Evolutionary conservation across 1,140 invertebrate species (phyloP), one percentile per base, ranked within the genome.

Genomic region (Oncopodura yosiiana): DNA sequence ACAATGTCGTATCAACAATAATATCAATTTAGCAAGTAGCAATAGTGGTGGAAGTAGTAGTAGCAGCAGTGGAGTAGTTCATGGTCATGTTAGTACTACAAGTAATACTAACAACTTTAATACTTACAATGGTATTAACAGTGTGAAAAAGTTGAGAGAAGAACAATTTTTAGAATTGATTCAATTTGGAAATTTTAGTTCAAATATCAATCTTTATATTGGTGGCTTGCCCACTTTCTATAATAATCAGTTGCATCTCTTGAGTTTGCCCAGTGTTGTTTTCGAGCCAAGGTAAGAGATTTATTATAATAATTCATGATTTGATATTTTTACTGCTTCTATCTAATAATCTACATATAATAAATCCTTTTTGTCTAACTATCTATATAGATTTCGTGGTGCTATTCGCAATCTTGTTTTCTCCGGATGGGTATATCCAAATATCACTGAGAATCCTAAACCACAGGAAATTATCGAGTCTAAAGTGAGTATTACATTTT

Each of bases 201-300:
- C 81, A 38, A 93, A 93, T 70, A 91, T 87, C 12, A 49, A 30
- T 69, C 85, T 94, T 23, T 94, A 89, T 70, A 78, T 95, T 41
- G 91, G 91, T 6, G 91, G 90, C 8, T 83, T 94, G 76, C 91
- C 91, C 16, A 78, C 79, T 51, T 87, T 82, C 81, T 93, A 90
- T 68, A 86, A 86, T 66, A 83, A 81, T 61, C 89, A 88, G 70
- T 71, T 92, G 57, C 82, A 84, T 1, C 73, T 85, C 39, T 71
- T 93, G 36, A 86, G 88, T 0, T 66, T 92, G 38, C 88, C 88
- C 1, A 88, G 85, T 62, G 89, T 90, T 43, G 87, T 90, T 50
- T 92, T 92, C 67, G 89, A 94, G 71, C 89, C 89, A 0, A 76
- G 87, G 53, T 92, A 29, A 29, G 51, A 16, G 42, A 9, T 8